Percentiles rank a stretch among this genome's conserved stretches.
phyloP scores from a whole-genome alignment of 1,140 invertebrate genomes.

The Meteorus sp. region DNA sequence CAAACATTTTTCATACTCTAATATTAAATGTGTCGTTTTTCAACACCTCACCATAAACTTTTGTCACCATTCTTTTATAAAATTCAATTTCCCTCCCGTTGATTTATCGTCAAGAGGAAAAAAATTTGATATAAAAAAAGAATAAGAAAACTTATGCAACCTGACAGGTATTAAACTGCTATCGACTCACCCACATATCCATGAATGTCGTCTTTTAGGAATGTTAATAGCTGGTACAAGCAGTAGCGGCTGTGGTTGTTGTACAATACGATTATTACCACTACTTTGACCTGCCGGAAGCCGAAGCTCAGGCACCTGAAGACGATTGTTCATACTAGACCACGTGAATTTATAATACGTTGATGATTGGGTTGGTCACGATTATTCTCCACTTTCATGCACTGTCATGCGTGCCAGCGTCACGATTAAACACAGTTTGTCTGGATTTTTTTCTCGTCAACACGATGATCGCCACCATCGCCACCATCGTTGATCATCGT shows the following conservation, averaged over 20 bases:
- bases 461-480: conserved; percentile 5
- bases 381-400: no score
- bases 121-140: not conserved
- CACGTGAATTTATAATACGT: not conserved
- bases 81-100: no score
- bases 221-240: conserved; percentile 52
- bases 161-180: not conserved
- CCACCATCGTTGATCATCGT: no score
- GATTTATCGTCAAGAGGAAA: no score
- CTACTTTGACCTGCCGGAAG: conserved; percentile 49
- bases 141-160: not conserved
- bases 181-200: conserved; percentile 57
- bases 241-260: conserved; percentile 42
- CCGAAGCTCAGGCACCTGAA: conserved; percentile 55
- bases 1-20: no score
- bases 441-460: conserved; percentile 32
- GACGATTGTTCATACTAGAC: conserved; percentile 46
- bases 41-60: no score
- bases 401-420: conserved; percentile 24
- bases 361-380: no score
- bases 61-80: no score
- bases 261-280: conserved; percentile 25
- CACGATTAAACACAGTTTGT: conserved; percentile 30
- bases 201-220: conserved; percentile 55
- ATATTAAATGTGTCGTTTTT: no score